Percentiles rank a stretch among this genome's conserved stretches.
phyloP scores from a whole-genome alignment of 23 tunicate genomes.

The Trididemnum clinides region DNA sequence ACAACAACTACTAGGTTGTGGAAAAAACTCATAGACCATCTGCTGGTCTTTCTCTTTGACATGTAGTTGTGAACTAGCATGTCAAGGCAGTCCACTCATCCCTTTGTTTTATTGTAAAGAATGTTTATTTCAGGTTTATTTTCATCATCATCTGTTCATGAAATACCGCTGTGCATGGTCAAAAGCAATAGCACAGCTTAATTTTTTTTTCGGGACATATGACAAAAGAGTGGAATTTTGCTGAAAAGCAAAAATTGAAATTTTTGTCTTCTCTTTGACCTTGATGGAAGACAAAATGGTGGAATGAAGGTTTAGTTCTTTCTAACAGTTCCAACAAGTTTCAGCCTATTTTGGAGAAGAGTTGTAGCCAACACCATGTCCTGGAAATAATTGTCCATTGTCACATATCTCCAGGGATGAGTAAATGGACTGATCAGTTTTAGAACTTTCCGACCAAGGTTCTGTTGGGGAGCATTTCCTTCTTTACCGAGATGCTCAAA shows the following conservation, averaged over 20 bases:
- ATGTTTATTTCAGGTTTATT: constrained; percentile 15
- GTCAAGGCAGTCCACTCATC: constrained; percentile 6
- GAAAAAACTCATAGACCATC: too few relatives aligned
- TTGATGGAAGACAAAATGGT: background rate
- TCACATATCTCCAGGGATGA: background rate
- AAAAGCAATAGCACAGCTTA: constrained; percentile 7
- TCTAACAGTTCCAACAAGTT: constrained; percentile 6
- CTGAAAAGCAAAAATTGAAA: background rate
- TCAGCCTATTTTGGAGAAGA: constrained; percentile 3
- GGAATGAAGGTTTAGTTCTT: background rate
- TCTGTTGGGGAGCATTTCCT: background rate
- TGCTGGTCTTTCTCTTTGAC: background rate
- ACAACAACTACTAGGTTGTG: constrained; percentile 5
- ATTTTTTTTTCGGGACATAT: background rate
- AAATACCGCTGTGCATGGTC: background rate
- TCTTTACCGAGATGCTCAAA: constrained; percentile 6
- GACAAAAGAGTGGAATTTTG: background rate
- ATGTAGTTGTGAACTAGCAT: constrained; percentile 3
- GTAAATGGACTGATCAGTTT: background rate
- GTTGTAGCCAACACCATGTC: background rate
- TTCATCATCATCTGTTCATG: background rate
- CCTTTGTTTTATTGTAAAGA: constrained; percentile 8
- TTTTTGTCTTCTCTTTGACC: background rate
- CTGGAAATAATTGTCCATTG: background rate
- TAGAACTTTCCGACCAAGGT: background rate